These are phyloP conservation scores for Argynnis bischoffii DNA, from an alignment of 2,888 invertebrate species.

Conservation along the genomic window DNA sequence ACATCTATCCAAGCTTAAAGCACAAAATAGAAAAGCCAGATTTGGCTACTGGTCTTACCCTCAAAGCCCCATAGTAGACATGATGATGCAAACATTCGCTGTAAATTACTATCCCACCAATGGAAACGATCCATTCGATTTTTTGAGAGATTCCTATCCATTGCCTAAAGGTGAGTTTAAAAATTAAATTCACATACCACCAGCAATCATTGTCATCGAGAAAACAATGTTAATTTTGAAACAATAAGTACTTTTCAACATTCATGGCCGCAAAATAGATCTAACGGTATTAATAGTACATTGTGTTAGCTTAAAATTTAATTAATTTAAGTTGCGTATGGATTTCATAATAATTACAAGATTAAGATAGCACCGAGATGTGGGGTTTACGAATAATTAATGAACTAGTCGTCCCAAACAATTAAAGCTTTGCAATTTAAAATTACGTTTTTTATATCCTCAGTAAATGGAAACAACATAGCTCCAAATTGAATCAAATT, in stretches of 20 bases:
- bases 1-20: constrained; percentile 34
- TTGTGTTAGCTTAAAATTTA: constrained; percentile 30
- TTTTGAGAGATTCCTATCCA: constrained; percentile 68
- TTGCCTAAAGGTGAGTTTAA: constrained; percentile 69
- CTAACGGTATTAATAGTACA: constrained; percentile 31
- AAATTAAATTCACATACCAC: constrained; percentile 14
- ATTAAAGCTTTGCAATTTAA: constrained; percentile 4
- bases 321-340: constrained; percentile 18
- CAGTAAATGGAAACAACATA: neutral
- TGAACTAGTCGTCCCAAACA: neutral
- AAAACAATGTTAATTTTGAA: constrained; percentile 10
- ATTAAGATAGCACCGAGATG: constrained; percentile 9
- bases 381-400: constrained; percentile 11
- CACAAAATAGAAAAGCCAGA: constrained; percentile 44
- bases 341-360: constrained; percentile 13
- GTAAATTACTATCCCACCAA: constrained; percentile 57
- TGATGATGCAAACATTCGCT: constrained; percentile 65
- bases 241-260: constrained; percentile 22
- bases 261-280: constrained; percentile 30
- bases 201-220: constrained; percentile 10
- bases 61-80: constrained; percentile 65
- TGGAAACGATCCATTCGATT: constrained; percentile 67
- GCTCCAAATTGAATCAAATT: neutral
- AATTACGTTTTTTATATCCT: neutral
- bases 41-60: constrained; percentile 61